phyloP scores from a whole-genome alignment of 2,797 vertebrate genomes.

The Gallirallus australis region DNA sequence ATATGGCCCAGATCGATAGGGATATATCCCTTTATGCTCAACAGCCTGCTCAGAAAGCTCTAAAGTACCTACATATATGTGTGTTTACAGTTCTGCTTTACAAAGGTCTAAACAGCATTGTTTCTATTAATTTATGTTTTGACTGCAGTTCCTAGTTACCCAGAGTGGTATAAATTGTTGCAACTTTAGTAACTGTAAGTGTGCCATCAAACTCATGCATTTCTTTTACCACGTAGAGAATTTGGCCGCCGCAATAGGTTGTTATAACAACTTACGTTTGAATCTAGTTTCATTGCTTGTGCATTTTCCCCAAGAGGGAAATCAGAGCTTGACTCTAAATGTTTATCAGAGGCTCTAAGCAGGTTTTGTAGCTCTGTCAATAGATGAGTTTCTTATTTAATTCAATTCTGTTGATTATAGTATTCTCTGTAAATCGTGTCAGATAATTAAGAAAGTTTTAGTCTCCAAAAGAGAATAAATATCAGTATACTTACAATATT shows the following conservation, averaged over 20 bases:
- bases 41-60: background rate
- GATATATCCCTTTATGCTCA: background rate
- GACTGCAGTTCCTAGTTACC: background rate
- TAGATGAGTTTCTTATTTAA: background rate
- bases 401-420: background rate
- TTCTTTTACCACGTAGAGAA: background rate
- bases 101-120: background rate
- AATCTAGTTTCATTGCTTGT: background rate
- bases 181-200: background rate
- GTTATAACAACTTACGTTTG: background rate
- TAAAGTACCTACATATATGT: background rate
- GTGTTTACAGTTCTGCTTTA: background rate
- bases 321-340: background rate
- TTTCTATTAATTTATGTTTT: background rate
- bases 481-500: background rate
- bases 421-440: background rate
- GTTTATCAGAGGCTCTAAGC: background rate
- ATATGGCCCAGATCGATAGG: background rate
- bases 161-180: background rate
- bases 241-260: background rate
- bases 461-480: background rate
- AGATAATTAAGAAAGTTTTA: slow-evolving; percentile 10
- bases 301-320: background rate
- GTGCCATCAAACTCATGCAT: background rate
- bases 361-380: slow-evolving; percentile 8